Evolutionary conservation across 2,797 vertebrate species (phyloP), one percentile per base, ranked within the genome.

Genomic region (Aldrovandia affinis): DNA sequence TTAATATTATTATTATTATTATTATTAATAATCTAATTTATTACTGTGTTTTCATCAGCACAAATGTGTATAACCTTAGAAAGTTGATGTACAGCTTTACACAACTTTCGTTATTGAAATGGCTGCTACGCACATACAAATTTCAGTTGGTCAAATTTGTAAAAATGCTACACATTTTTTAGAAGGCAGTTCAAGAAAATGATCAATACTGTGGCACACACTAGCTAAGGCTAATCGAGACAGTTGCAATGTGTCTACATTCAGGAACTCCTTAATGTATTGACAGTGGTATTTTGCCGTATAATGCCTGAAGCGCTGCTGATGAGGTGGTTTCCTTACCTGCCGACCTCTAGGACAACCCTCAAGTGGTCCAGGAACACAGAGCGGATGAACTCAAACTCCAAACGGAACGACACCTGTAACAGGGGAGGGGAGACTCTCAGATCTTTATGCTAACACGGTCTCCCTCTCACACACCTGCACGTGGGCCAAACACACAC

Each of bases 381-480:
- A 0, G 92, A 94, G 22, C 94, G 97, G 91, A 96, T 99, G 94
- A 99, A 98, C 86, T 98, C 98, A 42, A 99, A 98, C 94, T 99
- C 98, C 91, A 99, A 92, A 39, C 98, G 97, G 92, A 99, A 98
- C 33, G 94, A 91, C 0, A 98, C 97, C 98, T 99, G 86, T 0
- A 3, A 85, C 79, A 86, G 78, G 70, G 65, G 85, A 80, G 87
- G 77, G 70, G 65, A 81, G n/a, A 75, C 44, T 25, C 0, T 0
- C 28, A 5, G 36, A 30, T 42, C 47, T 10, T 22, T 39, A 57
- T 25, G 33, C 47, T 10, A 55, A 33, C 12, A 79, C 22, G 7
- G 10, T 10, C 28, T 7, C 25, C 7, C 12, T 75, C 65, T 81
- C 54, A 57, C 50, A n/a, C 9, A 15, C 36, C 33, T 25, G 55